Conservation (phyloP, 2,888 invertebrate genomes). For the Watsonalla cultraria region DNA sequence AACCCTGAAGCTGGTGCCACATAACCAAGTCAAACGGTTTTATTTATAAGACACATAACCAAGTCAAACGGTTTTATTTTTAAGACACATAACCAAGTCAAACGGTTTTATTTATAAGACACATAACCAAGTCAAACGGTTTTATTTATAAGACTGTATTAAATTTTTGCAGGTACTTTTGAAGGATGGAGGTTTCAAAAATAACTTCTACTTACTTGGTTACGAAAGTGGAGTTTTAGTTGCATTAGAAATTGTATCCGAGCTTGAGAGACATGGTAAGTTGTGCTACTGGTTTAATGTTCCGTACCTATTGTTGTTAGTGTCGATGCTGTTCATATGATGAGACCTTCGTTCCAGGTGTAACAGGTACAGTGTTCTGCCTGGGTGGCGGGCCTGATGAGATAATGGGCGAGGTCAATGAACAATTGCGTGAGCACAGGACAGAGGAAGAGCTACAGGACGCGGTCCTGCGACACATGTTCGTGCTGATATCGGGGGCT, state of each 20-base stretch:
- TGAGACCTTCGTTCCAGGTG: slow-evolving; percentile 19
- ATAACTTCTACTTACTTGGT: slow-evolving; percentile 40
- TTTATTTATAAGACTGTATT: too few species aligned
- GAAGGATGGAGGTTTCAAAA: slow-evolving; percentile 21
- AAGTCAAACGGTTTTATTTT: too few species aligned
- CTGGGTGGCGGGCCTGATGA: slow-evolving; percentile 35
- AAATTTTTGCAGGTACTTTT: slow-evolving; percentile 27
- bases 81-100: too few species aligned
- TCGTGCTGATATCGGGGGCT: slow-evolving; percentile 15
- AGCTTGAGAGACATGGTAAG: slow-evolving; percentile 43
- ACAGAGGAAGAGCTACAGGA: slow-evolving; percentile 26
- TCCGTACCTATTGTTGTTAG: too few species aligned
- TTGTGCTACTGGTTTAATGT: not conserved
- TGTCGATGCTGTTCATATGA: too few species aligned
- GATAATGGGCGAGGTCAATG: slow-evolving; percentile 20
- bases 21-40: too few species aligned
- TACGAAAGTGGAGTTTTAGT: slow-evolving; percentile 39
- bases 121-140: too few species aligned
- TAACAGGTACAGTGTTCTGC: slow-evolving; percentile 37
- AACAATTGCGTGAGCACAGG: slow-evolving; percentile 15
- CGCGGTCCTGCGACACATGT: slow-evolving; percentile 25
- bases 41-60: too few species aligned
- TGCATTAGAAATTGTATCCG: slow-evolving; percentile 41
- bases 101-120: too few species aligned
- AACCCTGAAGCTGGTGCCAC: not conserved